Evolutionary conservation across 2,797 vertebrate species (phyloP).

Genomic region (Betta splendens): DNA sequence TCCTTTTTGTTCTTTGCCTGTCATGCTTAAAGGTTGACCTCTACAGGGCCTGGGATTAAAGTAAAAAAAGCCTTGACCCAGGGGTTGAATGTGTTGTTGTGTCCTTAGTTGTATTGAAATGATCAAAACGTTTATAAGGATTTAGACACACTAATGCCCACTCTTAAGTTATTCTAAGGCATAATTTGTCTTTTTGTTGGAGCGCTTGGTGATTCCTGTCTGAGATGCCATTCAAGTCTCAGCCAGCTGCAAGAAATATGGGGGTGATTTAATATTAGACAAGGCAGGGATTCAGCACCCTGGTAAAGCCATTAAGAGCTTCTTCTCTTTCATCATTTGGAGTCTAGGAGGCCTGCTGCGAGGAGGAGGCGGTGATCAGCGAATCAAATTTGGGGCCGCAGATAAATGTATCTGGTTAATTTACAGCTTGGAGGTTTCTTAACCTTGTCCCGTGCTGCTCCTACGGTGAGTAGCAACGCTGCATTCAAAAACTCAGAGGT

Average conservation of each 20-base stretch:
- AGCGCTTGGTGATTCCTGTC: constrained; percentile 51
- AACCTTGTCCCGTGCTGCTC: constrained; percentile 54
- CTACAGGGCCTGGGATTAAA: constrained; percentile 22
- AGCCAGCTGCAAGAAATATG: constrained; percentile 71
- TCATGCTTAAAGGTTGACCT: constrained; percentile 60
- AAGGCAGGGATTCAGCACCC: constrained; percentile 53
- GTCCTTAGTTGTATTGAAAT: constrained; percentile 34
- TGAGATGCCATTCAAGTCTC: constrained; percentile 49
- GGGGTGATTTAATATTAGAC: constrained; percentile 74
- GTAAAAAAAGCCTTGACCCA: constrained; percentile 36
- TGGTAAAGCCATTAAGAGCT: constrained; percentile 76
- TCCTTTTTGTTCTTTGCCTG: constrained; percentile 65
- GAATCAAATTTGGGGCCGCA: constrained; percentile 52
- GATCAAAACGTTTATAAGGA: constrained; percentile 33
- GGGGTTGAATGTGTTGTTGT: constrained; percentile 27
- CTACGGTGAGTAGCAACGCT: constrained; percentile 56
- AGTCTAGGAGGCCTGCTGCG: constrained; percentile 54
- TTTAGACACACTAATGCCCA: constrained; percentile 8
- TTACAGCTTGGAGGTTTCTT: constrained; percentile 70
- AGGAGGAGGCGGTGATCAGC: constrained; percentile 58
- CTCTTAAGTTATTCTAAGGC: constrained; percentile 28
- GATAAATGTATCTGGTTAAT: constrained; percentile 74
- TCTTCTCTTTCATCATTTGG: constrained; percentile 75
- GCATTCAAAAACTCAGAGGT: constrained; percentile 69
- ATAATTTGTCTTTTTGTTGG: constrained; percentile 50